These are phyloP conservation scores for Eilema depressum DNA, from an alignment of 2,888 invertebrate species.

Conservation along the genomic window DNA sequence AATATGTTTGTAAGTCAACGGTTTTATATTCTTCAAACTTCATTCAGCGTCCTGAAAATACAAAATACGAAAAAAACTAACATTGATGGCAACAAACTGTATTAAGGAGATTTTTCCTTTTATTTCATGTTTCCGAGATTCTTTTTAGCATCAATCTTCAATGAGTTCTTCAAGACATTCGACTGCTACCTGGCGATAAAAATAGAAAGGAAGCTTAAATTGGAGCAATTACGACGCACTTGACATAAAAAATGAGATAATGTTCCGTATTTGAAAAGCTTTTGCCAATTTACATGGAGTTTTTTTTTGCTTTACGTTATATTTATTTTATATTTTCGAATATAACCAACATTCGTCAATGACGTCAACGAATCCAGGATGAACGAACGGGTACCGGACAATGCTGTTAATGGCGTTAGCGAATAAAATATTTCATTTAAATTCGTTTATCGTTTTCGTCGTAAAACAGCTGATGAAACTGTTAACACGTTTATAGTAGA, in stretches of 20 bases:
- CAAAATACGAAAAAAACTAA: neutral
- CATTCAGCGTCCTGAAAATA: neutral
- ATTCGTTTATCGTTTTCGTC: too few species aligned
- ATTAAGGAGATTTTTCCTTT: neutral
- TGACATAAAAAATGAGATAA: neutral
- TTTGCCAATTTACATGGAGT: neutral
- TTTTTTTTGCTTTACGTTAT: neutral
- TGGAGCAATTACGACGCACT: constrained; percentile 1
- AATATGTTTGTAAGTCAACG: too few species aligned
- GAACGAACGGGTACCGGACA: too few species aligned
- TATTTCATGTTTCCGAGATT: constrained; percentile 4
- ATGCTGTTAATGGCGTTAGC: too few species aligned
- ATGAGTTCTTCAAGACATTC: neutral
- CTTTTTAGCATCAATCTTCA: neutral
- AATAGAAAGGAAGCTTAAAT: neutral
- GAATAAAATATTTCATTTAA: too few species aligned
- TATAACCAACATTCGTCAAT: neutral
- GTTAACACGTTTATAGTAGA: too few species aligned
- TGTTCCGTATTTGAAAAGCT: neutral
- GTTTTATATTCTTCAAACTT: neutral
- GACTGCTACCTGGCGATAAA: neutral
- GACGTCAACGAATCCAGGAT: neutral
- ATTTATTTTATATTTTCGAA: neutral
- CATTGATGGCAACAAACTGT: constrained; percentile 2
- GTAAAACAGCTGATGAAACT: too few species aligned